Conservation (phyloP, 2,888 invertebrate genomes). For the Drosophila cyrtoloma region DNA sequence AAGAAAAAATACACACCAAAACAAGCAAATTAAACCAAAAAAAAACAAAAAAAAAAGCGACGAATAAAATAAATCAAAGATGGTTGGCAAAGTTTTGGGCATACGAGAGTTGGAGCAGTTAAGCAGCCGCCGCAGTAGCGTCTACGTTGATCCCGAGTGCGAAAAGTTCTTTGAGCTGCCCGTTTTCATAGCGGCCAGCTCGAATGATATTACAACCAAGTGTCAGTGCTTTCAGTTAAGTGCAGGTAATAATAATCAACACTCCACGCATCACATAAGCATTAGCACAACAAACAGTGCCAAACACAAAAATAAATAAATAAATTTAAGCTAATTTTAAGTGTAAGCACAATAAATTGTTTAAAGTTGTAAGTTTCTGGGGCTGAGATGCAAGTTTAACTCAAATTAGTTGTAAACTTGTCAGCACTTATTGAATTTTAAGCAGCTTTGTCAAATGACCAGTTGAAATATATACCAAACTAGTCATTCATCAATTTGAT, state of each 20-base stretch:
- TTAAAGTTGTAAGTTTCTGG: neutral
- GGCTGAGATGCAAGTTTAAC: neutral
- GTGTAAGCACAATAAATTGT: constrained; percentile 20
- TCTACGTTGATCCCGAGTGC: constrained; percentile 85
- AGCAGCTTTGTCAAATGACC: constrained; percentile 2
- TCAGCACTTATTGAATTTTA: constrained; percentile 26
- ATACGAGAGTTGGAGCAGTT: constrained; percentile 84
- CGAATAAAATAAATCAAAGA: constrained; percentile 57
- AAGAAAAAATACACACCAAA: constrained; percentile 60
- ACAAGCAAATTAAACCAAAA: constrained; percentile 60
- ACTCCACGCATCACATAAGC: constrained; percentile 22
- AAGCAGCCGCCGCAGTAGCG: constrained; percentile 85
- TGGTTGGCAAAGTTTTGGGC: constrained; percentile 85
- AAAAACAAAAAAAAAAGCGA: constrained; percentile 6
- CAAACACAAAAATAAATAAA: constrained; percentile 21
- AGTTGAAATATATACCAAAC: neutral
- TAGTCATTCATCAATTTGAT: neutral
- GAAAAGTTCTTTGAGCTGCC: constrained; percentile 85
- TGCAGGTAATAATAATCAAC: constrained; percentile 81
- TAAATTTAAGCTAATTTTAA: constrained; percentile 19
- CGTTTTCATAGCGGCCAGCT: constrained; percentile 83
- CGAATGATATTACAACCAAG: constrained; percentile 84
- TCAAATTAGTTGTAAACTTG: constrained; percentile 8
- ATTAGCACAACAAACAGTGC: constrained; percentile 20
- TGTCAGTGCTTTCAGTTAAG: constrained; percentile 85